Percentiles rank a stretch among this genome's conserved stretches.
These are phyloP conservation scores for Pentalonia nigronervosa DNA, from an alignment of 1,140 invertebrate genomes.

Conservation along the genomic window DNA sequence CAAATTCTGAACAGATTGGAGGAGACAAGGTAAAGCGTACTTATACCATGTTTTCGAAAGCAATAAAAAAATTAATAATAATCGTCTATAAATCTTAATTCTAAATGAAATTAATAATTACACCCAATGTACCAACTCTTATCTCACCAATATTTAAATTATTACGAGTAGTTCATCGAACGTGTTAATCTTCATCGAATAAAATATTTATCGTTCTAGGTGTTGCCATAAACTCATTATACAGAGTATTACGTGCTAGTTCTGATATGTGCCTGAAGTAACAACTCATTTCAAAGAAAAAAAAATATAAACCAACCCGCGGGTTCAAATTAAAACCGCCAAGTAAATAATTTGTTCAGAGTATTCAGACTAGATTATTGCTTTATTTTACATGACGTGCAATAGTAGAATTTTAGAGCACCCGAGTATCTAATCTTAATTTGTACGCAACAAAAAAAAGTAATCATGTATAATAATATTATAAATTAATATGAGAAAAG, in stretches of 20 bases:
- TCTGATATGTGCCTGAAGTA: constrained; percentile 17
- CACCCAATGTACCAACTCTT: neutral
- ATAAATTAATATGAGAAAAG: neutral
- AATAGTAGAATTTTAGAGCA: neutral
- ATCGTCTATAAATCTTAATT: neutral
- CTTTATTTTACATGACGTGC: constrained; percentile 23
- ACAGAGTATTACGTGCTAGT: neutral
- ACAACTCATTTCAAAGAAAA: constrained; percentile 3
- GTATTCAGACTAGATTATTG: neutral
- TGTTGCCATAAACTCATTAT: constrained; percentile 31
- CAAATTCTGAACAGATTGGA: neutral
- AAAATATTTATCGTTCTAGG: constrained; percentile 1
- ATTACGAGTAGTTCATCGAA: neutral
- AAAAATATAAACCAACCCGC: constrained; percentile 4
- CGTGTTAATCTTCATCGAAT: neutral
- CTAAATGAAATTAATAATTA: neutral
- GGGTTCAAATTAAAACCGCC: neutral
- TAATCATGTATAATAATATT: neutral
- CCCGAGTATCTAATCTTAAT: neutral
- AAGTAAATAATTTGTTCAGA: neutral
- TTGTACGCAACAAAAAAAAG: neutral
- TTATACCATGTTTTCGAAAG: neutral
- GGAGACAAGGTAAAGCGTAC: neutral
- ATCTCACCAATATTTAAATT: neutral
- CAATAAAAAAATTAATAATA: neutral